phyloP scores from a whole-genome alignment of 2,888 invertebrate species.

The Agrilus cyanescens region DNA sequence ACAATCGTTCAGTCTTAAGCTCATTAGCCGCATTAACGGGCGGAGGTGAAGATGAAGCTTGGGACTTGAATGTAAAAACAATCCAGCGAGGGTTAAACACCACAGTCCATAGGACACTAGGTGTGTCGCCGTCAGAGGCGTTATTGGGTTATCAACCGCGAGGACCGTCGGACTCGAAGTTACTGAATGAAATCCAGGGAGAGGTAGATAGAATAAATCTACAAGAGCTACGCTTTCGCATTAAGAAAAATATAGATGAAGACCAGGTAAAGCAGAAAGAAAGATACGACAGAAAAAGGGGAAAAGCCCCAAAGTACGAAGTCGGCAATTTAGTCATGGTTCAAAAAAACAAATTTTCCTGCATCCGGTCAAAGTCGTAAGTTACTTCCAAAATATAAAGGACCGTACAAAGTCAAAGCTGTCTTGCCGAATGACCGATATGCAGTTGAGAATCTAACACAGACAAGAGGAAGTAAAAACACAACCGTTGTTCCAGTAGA shows the following conservation, averaged over 20 bases:
- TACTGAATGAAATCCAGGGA: too few species aligned
- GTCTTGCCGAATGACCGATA: slow-evolving; percentile 1
- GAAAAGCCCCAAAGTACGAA: background rate
- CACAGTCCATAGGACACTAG: too few species aligned
- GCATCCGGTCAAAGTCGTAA: background rate
- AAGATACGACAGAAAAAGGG: background rate
- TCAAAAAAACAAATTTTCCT: background rate
- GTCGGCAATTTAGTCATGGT: slow-evolving; percentile 1
- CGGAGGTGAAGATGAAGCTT: slow-evolving; percentile 9
- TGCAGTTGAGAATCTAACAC: background rate
- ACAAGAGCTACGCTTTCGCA: background rate
- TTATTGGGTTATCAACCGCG: too few species aligned
- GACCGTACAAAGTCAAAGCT: background rate
- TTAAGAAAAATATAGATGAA: background rate
- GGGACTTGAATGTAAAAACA: slow-evolving; percentile 12
- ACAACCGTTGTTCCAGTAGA: too few species aligned
- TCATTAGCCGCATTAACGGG: slow-evolving; percentile 1
- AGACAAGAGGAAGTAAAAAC: too few species aligned
- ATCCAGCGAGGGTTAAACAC: slow-evolving; percentile 15
- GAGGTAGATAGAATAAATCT: background rate
- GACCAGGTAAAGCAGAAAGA: slow-evolving; percentile 1
- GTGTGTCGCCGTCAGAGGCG: too few species aligned
- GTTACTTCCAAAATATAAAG: slow-evolving; percentile 1
- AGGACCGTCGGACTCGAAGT: too few species aligned
- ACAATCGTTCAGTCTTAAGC: slow-evolving; percentile 14